Conservation (phyloP, 2,888 invertebrate species). For the Tachina lurida region DNA sequence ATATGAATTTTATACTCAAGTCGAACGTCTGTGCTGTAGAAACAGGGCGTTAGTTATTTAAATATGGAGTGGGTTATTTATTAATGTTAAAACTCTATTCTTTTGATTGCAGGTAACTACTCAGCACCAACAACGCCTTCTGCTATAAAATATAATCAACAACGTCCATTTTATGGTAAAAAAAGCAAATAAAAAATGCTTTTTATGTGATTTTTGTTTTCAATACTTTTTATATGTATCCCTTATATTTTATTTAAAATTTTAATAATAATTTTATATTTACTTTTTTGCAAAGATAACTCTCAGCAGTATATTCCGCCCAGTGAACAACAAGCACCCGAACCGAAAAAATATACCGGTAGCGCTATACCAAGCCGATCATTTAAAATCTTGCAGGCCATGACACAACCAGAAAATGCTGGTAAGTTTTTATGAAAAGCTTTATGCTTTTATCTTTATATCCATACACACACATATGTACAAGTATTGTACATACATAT, state of each 20-base stretch:
- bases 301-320: constrained; percentile 84
- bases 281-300: constrained; percentile 75
- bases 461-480: not conserved
- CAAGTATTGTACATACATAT: no score
- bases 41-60: no score
- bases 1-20: no score
- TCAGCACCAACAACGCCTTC: constrained; percentile 70
- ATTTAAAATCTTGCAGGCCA: constrained; percentile 90
- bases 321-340: constrained; percentile 87
- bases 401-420: constrained; percentile 88
- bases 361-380: constrained; percentile 91
- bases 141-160: constrained; percentile 73
- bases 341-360: constrained; percentile 89
- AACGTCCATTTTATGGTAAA: constrained; percentile 77
- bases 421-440: constrained; percentile 83
- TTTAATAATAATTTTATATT: not conserved
- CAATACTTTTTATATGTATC: not conserved
- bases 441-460: constrained; percentile 13
- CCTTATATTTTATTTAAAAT: not conserved
- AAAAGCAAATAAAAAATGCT: constrained; percentile 16
- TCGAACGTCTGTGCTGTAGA: no score
- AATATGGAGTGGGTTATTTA: not conserved
- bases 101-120: constrained; percentile 78
- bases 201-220: constrained; percentile 47
- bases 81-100: constrained; percentile 27